These are phyloP conservation scores for Cosmopolites sordidus DNA, from an alignment of 2,888 invertebrate genomes.

Conservation along the genomic window DNA sequence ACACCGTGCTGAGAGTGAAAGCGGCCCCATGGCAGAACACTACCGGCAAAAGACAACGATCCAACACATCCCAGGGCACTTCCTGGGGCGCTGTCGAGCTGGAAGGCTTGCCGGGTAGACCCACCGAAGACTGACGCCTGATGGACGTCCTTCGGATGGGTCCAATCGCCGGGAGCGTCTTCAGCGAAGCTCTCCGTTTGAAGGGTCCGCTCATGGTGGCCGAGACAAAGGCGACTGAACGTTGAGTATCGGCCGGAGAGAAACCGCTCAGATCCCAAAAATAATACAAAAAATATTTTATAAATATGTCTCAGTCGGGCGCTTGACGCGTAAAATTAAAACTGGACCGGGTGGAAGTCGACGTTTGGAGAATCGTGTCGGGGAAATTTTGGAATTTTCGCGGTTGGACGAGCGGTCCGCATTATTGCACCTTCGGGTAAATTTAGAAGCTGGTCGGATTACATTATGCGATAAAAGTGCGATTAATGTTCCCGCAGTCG, in stretches of 20 bases:
- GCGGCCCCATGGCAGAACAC: constrained; percentile 78
- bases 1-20: constrained; percentile 65
- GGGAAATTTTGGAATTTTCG: constrained; percentile 5
- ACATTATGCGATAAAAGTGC: no score
- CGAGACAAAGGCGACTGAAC: background rate
- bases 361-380: background rate
- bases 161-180: constrained; percentile 40
- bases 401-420: constrained; percentile 1
- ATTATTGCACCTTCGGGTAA: no score
- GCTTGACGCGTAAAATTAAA: constrained; percentile 30
- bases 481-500: no score
- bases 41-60: constrained; percentile 71
- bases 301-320: constrained; percentile 31
- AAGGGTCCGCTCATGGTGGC: constrained; percentile 46
- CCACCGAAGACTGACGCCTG: constrained; percentile 41
- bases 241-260: background rate
- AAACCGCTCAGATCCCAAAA: constrained; percentile 9
- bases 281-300: constrained; percentile 25
- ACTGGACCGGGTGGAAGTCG: constrained; percentile 2
- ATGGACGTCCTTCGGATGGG: constrained; percentile 34
- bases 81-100: constrained; percentile 55
- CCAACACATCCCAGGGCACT: constrained; percentile 66
- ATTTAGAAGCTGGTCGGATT: no score
- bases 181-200: constrained; percentile 46
- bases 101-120: constrained; percentile 49